Conservation (phyloP, 2,888 invertebrate genomes). For the Hedya salicella region DNA sequence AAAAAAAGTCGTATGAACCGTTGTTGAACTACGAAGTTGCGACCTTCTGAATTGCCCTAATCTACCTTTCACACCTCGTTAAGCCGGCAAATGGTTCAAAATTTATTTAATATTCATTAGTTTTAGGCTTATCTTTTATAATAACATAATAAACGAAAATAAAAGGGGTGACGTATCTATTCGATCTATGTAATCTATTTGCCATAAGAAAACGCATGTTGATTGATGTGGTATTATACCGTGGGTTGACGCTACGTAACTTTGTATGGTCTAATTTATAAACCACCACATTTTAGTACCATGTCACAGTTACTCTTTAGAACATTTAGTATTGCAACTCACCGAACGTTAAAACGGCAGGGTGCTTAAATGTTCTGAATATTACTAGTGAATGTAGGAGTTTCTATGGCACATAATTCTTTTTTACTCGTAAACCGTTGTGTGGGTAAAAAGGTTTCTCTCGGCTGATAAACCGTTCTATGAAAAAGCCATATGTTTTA, state of each 20-base stretch:
- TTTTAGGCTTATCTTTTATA: constrained; percentile 18
- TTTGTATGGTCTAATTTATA: neutral
- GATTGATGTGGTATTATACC: constrained; percentile 3
- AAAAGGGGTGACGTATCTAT: constrained; percentile 30
- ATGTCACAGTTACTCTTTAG: neutral
- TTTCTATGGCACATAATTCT: neutral
- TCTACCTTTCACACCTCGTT: constrained; percentile 29
- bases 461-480: neutral
- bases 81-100: constrained; percentile 23
- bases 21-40: neutral
- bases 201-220: constrained; percentile 10
- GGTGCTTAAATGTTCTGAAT: neutral
- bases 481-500: neutral
- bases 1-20: neutral
- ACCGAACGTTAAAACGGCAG: neutral
- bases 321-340: neutral
- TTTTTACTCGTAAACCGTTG: neutral
- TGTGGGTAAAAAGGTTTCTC: neutral
- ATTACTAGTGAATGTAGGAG: neutral
- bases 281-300: neutral
- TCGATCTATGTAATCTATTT: constrained; percentile 34
- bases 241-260: neutral
- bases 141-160: constrained; percentile 24
- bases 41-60: neutral
- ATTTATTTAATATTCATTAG: constrained; percentile 33